Conservation (phyloP, 2,888 invertebrate species). For the Tricholauxania praeusta region DNA sequence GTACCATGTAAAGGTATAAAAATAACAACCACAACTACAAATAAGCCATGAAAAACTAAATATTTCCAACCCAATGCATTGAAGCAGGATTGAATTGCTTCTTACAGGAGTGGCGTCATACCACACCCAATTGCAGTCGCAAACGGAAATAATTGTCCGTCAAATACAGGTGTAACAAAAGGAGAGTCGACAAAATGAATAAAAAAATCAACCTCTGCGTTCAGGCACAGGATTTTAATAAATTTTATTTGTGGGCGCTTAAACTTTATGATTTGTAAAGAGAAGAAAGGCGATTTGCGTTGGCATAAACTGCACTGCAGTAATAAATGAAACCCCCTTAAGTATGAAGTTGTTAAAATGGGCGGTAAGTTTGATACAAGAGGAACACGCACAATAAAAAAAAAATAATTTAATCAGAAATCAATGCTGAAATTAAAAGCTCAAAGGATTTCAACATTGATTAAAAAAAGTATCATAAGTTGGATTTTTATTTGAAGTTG, state of each 20-base stretch:
- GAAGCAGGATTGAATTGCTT: background rate
- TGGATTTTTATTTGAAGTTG: too few species aligned
- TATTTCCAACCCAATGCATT: slow-evolving; percentile 2
- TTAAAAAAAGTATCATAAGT: too few species aligned
- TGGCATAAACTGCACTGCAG: too few species aligned
- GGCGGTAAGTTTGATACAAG: too few species aligned
- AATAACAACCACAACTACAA: slow-evolving; percentile 10
- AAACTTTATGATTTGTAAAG: too few species aligned
- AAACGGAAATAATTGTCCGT: slow-evolving; percentile 27
- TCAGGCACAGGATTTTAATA: background rate
- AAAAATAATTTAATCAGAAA: too few species aligned
- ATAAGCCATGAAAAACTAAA: background rate
- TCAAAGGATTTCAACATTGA: too few species aligned
- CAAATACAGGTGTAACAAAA: slow-evolving; percentile 25
- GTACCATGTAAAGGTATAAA: background rate
- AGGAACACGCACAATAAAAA: too few species aligned
- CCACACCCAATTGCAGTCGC: slow-evolving; percentile 30
- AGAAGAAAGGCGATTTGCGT: too few species aligned
- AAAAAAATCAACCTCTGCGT: background rate
- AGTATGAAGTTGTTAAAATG: too few species aligned
- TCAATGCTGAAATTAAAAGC: too few species aligned
- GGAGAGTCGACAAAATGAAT: background rate
- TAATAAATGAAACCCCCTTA: too few species aligned
- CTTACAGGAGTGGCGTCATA: slow-evolving; percentile 7
- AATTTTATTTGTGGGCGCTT: background rate